Base-by-base conservation (phyloP, 2,888 invertebrate species). In the Plagodis pulveraria region DNA sequence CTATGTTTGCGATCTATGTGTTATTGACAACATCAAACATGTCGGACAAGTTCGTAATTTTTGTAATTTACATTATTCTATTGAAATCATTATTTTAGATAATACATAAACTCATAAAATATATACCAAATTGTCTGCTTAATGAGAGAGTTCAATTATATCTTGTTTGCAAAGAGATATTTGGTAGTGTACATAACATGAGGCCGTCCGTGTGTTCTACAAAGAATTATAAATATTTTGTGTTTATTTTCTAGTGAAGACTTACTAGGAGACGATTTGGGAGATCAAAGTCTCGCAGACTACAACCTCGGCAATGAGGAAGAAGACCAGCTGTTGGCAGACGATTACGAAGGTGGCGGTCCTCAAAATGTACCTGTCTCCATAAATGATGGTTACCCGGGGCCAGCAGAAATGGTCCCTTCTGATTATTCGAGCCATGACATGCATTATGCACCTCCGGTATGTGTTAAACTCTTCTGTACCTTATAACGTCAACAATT, bases 291-390 rank as follows among this genome's bases (percentile, higher is more conserved):
- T 66, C 86, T 91, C 38, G 88, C 89, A 2, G 93, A 93, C 67
- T 93, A 93, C 66, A 93, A 92, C 70, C 85, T 93, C 58, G 93
- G 93, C 0, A 91, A 92, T 71, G 93, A 93, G 50, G 93, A 93
- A 53, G 93, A 93, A 61, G 92, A 93, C 42, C 86, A 92, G 65
- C 81, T 93, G 4, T 68, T 93, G 55, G 93, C 93, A 44, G 93
- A 93, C 62, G 93, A 91, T 65, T 91, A 87, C 54, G 91, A 90
- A 33, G 77, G 77, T 57, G 82, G 78, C 6, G 77, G 76, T 0
- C 78, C 88, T 5, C 91, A 91, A 65, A 91, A 88, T 77, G 90
- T 91, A 1, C 90, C 91, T 0, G 74, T 78, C 0, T 83, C 89
- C 0, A 61, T 82, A 34, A 78, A 45, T 6, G 60, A 78, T 2